phyloP scores from a whole-genome alignment of 2,797 vertebrate genomes.

The Antrozous pallidus region DNA sequence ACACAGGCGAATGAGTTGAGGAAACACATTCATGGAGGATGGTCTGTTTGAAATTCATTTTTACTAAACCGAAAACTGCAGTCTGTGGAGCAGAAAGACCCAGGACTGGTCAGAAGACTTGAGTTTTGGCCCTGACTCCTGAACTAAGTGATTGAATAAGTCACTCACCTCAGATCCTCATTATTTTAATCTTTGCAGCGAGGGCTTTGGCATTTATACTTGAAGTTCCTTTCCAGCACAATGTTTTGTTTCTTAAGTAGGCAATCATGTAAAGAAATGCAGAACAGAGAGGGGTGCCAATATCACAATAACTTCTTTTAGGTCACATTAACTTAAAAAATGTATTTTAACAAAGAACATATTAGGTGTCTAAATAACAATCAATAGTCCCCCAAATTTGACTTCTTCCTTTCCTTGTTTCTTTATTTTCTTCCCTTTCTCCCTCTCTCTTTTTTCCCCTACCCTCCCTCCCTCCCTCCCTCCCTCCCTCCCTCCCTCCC shows the following conservation, averaged over 20 bases:
- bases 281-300: background rate
- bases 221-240: background rate
- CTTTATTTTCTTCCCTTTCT: background rate
- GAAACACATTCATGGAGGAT: background rate
- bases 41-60: conserved; percentile 7
- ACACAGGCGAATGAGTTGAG: background rate
- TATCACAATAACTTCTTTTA: background rate
- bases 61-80: background rate
- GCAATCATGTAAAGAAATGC: conserved; percentile 12
- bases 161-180: background rate
- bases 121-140: background rate
- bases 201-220: background rate
- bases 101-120: background rate
- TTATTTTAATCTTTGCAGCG: background rate
- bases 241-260: conserved; percentile 37
- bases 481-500: rapidly evolving
- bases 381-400: background rate
- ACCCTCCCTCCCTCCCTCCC: rapidly evolving
- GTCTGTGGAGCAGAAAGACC: background rate
- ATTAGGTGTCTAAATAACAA: background rate
- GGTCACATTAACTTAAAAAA: conserved; percentile 1
- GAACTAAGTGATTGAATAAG: background rate
- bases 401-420: background rate
- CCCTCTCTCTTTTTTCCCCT: rapidly evolving
- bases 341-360: background rate